Evolutionary conservation across 1,140 invertebrate genomes (phyloP).

Genomic region (Sesamia nonagrioides): DNA sequence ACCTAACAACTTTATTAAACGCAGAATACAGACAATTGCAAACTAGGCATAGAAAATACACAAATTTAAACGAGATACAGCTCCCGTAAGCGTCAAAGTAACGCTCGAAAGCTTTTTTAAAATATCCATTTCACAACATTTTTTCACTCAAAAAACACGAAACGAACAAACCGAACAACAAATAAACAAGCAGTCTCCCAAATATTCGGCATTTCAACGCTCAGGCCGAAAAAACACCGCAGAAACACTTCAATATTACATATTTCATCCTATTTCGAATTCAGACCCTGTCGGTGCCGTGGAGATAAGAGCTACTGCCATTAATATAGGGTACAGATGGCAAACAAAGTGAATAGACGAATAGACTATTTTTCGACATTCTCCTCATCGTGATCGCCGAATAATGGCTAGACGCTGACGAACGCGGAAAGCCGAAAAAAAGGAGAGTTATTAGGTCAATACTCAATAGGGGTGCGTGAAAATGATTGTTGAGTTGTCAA

Average conservation of each 20-base stretch:
- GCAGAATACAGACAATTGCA: background rate
- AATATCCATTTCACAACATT: constrained; percentile 28
- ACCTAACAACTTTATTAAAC: too few species aligned
- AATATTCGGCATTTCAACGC: constrained; percentile 40
- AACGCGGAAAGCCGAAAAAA: constrained; percentile 22
- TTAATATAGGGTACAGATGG: constrained; percentile 51
- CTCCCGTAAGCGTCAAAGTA: background rate
- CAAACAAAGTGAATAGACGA: constrained; percentile 60
- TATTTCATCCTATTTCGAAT: constrained; percentile 54
- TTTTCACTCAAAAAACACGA: constrained; percentile 31
- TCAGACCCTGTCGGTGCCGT: constrained; percentile 51
- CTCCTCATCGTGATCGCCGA: constrained; percentile 36
- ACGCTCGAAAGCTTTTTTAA: constrained; percentile 31
- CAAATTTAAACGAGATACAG: background rate
- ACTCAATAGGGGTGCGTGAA: constrained; percentile 32
- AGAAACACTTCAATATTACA: constrained; percentile 39
- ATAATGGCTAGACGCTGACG: constrained; percentile 4
- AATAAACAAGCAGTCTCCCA: constrained; percentile 36
- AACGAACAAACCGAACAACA: constrained; percentile 27
- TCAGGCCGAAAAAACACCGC: constrained; percentile 29
- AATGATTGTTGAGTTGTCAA: constrained; percentile 43
- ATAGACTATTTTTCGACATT: constrained; percentile 56
- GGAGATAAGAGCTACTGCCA: constrained; percentile 55
- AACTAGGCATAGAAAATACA: background rate
- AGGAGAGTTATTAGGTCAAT: constrained; percentile 43